These are phyloP conservation scores for Gallinago undulata DNA, from an alignment of 2,113 vertebrate genomes.

Conservation along the genomic window DNA sequence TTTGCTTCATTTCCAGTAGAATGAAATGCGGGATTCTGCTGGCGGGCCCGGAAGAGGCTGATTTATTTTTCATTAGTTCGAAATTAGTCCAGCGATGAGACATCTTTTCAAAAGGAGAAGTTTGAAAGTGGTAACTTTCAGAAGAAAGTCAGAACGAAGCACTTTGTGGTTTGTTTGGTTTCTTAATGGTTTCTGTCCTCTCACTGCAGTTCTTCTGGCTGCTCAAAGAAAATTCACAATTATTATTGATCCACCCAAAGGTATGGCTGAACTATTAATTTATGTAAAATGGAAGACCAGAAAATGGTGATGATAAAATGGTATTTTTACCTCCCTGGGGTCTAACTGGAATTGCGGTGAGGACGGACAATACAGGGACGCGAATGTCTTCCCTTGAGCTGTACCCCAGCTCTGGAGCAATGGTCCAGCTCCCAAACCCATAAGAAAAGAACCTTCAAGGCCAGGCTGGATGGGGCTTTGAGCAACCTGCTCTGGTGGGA, in stretches of 20 bases:
- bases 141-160: not conserved
- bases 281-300: not conserved
- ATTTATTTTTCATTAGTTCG: slow-evolving; percentile 12
- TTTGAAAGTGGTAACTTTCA: not conserved
- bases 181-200: slow-evolving; percentile 37
- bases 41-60: not conserved
- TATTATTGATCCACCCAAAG: not conserved
- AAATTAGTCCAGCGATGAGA: not conserved
- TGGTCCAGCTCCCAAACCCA: not conserved
- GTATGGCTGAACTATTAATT: not conserved
- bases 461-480: too few relatives aligned
- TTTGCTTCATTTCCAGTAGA: slow-evolving; percentile 46
- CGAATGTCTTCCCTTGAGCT: not conserved
- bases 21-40: not conserved
- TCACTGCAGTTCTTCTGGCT: not conserved
- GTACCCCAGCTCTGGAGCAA: too few relatives aligned
- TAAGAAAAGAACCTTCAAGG: not conserved
- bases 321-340: not conserved
- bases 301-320: not conserved
- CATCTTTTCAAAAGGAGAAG: slow-evolving; percentile 22
- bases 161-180: slow-evolving; percentile 54
- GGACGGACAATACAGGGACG: not conserved
- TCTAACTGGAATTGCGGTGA: not conserved
- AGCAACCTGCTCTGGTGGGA: too few relatives aligned
- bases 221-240: rapidly evolving